Evolutionary conservation across 2,113 vertebrate species (phyloP).

Genomic region (Oceanites oceanicus): DNA sequence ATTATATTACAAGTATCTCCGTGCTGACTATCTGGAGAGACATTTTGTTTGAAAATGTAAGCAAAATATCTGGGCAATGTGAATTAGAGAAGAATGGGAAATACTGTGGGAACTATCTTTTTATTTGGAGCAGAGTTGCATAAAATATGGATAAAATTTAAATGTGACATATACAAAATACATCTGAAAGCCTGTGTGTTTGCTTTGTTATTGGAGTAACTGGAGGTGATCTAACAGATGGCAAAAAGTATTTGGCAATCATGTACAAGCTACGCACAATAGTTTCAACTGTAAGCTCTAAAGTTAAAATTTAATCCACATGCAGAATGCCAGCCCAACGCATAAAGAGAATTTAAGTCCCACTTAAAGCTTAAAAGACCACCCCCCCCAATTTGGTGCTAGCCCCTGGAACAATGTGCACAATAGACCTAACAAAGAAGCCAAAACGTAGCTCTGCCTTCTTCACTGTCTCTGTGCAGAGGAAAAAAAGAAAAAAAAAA

Average conservation of each 20-base stretch:
- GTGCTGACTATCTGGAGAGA: not conserved
- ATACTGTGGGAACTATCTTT: not conserved
- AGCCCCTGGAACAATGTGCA: not conserved
- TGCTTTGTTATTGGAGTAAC: conserved; percentile 16
- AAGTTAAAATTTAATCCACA: conserved; percentile 58
- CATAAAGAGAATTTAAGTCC: conserved; percentile 38
- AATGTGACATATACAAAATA: not conserved
- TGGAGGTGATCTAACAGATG: conserved; percentile 60
- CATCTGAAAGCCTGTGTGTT: not conserved
- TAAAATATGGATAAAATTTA: not conserved
- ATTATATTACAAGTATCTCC: not conserved
- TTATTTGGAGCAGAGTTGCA: not conserved
- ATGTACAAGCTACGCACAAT: not conserved
- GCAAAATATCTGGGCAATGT: not conserved
- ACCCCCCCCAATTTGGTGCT: not conserved
- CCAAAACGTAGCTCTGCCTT: conserved; percentile 84
- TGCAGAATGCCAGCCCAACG: conserved; percentile 3
- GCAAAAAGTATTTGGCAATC: conserved; percentile 47
- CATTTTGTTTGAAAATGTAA: not conserved
- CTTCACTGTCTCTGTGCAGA: conserved; percentile 80
- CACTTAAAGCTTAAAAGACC: conserved; percentile 31
- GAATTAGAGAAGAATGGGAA: not conserved
- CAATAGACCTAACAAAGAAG: conserved; percentile 4
- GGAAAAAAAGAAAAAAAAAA: conserved; percentile 60
- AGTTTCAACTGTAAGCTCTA: conserved; percentile 45